These are phyloP conservation scores for Stegana nigrithorax DNA, from an alignment of 2,888 invertebrate species.

Conservation along the genomic window DNA sequence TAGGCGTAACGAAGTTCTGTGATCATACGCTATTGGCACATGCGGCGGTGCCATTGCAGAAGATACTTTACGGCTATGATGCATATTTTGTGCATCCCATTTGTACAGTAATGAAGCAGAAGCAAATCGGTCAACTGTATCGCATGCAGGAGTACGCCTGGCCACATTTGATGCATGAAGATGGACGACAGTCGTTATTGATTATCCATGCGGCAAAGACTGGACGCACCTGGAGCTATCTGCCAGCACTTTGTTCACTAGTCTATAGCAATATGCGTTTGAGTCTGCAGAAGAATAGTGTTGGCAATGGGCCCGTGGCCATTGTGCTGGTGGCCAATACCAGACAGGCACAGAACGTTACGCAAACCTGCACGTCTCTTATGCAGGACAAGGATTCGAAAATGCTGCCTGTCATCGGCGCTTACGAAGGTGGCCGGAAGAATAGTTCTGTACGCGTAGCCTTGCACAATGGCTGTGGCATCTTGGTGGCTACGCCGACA, in stretches of 20 bases:
- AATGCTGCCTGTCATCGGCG: slow-evolving; percentile 69
- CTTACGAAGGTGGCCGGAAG: slow-evolving; percentile 57
- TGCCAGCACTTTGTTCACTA: slow-evolving; percentile 73
- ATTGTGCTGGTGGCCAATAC: slow-evolving; percentile 76
- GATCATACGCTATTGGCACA: slow-evolving; percentile 55
- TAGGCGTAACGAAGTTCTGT: slow-evolving; percentile 35
- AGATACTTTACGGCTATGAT: slow-evolving; percentile 42
- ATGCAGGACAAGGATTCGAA: slow-evolving; percentile 61
- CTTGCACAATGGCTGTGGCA: slow-evolving; percentile 76
- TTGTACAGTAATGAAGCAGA: slow-evolving; percentile 48
- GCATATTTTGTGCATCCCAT: slow-evolving; percentile 50
- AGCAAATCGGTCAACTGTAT: slow-evolving; percentile 53
- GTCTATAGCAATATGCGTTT: not conserved
- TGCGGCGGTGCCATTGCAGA: slow-evolving; percentile 42
- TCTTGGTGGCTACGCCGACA: slow-evolving; percentile 78
- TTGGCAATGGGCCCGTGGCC: slow-evolving; percentile 72
- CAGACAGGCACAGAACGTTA: slow-evolving; percentile 71
- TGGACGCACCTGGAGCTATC: slow-evolving; percentile 80
- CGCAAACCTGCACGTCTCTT: slow-evolving; percentile 68
- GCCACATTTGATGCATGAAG: slow-evolving; percentile 74
- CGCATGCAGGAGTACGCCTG: slow-evolving; percentile 77
- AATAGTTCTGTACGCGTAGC: slow-evolving; percentile 44
- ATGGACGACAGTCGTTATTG: slow-evolving; percentile 74
- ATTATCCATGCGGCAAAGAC: slow-evolving; percentile 73
- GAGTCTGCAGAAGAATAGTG: not conserved